Base-by-base conservation (phyloP, 2,113 vertebrate species). In the Thamnophis sirtalis region DNA sequence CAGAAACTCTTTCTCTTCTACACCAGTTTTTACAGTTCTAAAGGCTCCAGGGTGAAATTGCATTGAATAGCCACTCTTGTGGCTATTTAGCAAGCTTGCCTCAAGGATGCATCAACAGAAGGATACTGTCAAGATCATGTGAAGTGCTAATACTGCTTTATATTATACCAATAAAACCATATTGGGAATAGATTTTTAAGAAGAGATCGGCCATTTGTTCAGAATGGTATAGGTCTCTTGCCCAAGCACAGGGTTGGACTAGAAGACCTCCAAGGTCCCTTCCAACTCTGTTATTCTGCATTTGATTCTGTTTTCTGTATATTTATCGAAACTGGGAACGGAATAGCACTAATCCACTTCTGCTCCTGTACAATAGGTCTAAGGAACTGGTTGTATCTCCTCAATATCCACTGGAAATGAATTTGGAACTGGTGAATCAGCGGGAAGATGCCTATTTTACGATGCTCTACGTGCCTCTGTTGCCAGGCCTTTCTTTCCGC, bases 401-500 rank as follows among this genome's bases (percentile, higher is more conserved):
- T 53, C 51, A 48, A 11, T 6, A 1, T 43, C 48, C 17, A 0
- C 38, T 92, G 24, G 21, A 89, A n/a, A 33, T 92, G 88, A 60
- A 22, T 56, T 43, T 92, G 88, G 88, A 92, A 58, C 11, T 92
- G 55, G 49, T 43, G 55, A 92, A 92, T 49, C 73, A 9, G 21
- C 21, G 9, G 8, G 91, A 92, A 33, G 55, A 92, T 89, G 91
- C 91, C 17, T 92, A 92, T 17, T 89, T 28, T n/a, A 56, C 48
- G 0, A 85, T 2, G 6, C 55, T 92, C 54, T 49, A 53, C 1
- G 22, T 92, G 80, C 80, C 56, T 26, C 49, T 86, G 9, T 28
- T 92, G 11, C 88, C 91, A 13, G 91, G 91, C 13, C 91, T 92
- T 49, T 92, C 91, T 88, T 89, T 92, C 22, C 91, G 91, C 91